phyloP scores from a whole-genome alignment of 2,797 vertebrate genomes.

The Natrix natrix region DNA sequence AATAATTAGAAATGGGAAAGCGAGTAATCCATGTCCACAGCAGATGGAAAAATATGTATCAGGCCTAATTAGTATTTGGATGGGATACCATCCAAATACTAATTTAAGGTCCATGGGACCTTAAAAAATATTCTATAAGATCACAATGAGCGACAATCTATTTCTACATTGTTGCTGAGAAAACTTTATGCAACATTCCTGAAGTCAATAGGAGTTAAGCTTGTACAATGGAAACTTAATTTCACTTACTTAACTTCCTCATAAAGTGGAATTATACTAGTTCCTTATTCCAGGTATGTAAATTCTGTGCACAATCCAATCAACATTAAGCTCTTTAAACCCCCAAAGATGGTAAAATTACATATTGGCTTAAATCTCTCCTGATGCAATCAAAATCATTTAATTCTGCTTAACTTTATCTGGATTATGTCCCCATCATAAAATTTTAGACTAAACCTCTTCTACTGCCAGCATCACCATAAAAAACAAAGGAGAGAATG shows the following conservation, averaged over 20 bases:
- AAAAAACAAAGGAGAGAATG: conserved; percentile 45
- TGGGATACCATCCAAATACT: neutral
- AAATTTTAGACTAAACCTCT: neutral
- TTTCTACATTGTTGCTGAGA: neutral
- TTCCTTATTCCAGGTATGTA: conserved; percentile 3
- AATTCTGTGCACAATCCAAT: neutral
- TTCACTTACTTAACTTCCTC: neutral
- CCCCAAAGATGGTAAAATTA: neutral
- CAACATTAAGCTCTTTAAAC: neutral
- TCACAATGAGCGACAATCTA: neutral
- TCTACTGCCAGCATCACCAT: neutral
- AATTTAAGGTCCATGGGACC: neutral
- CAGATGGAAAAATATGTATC: neutral
- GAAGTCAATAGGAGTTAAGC: neutral
- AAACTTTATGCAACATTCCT: neutral
- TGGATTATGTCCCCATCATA: conserved; percentile 3
- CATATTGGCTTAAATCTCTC: neutral
- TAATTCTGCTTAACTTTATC: neutral
- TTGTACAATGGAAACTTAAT: neutral
- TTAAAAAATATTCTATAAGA: neutral
- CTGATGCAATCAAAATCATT: neutral
- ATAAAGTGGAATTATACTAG: neutral
- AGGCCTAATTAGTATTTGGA: neutral
- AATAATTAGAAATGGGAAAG: neutral
- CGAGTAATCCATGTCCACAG: neutral